Conservation (phyloP, 53 echinoderm and acorn worm species). For the Echinometra lucunter region DNA sequence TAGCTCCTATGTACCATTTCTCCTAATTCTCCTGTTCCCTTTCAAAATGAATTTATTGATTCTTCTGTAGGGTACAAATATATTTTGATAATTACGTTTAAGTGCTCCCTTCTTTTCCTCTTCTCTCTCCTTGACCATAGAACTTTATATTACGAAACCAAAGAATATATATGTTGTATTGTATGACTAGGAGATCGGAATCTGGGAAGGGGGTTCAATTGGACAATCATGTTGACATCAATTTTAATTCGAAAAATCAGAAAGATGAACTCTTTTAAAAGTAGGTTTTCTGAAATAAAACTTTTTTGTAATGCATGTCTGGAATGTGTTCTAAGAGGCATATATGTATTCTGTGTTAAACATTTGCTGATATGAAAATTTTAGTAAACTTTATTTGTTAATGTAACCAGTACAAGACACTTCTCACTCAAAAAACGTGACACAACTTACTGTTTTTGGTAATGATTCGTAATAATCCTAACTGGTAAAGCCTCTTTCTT, state of each 20-base stretch:
- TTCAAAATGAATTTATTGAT: neutral
- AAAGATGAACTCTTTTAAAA: too few species aligned
- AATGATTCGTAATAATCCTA: neutral
- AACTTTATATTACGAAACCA: constrained; percentile 1
- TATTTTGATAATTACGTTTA: neutral
- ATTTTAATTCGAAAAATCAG: constrained; percentile 9
- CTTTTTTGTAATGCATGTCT: constrained; percentile 21
- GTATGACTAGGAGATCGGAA: neutral
- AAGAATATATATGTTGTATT: constrained; percentile 42
- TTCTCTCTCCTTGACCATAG: neutral
- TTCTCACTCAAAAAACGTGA: neutral
- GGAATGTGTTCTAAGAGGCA: constrained; percentile 50
- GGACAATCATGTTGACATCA: constrained; percentile 38
- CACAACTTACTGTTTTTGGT: neutral
- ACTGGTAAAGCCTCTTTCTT: constrained; percentile 34
- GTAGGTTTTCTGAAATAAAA: constrained; percentile 34
- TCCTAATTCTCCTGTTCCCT: neutral
- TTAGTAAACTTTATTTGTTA: neutral
- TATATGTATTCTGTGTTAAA: constrained; percentile 37
- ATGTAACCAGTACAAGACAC: neutral
- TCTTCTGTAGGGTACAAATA: neutral
- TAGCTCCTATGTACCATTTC: neutral
- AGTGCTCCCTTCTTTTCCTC: neutral
- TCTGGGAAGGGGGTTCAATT: neutral
- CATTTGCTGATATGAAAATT: neutral